phyloP scores from a whole-genome alignment of 2,113 vertebrate genomes.

The Grus americana region DNA sequence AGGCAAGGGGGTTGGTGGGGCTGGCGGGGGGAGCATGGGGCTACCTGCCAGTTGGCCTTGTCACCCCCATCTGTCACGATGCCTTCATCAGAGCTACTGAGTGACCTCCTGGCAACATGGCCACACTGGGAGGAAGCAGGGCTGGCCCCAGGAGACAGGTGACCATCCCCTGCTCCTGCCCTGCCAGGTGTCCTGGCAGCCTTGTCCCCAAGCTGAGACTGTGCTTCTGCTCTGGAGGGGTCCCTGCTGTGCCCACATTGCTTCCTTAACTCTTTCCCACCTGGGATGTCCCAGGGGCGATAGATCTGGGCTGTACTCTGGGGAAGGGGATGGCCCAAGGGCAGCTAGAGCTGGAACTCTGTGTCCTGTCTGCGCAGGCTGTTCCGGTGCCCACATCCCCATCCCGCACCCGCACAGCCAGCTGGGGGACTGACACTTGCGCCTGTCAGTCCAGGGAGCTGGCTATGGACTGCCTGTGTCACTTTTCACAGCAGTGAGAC shows the following conservation, averaged over 20 bases:
- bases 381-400: rapidly evolving
- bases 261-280: background rate
- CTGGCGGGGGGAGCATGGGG: background rate
- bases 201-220: background rate
- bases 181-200: background rate
- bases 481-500: background rate
- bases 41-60: background rate
- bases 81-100: constrained; percentile 3
- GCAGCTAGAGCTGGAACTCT: background rate
- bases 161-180: rapidly evolving
- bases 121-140: background rate
- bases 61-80: background rate
- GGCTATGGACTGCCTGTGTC: background rate
- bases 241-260: background rate
- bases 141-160: background rate
- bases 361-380: background rate
- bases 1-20: background rate
- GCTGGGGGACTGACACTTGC: background rate
- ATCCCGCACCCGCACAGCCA: background rate
- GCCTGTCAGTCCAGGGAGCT: constrained; percentile 1
- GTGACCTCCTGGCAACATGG: background rate
- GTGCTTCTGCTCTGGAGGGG: background rate
- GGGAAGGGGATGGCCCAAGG: background rate
- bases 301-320: background rate
- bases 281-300: background rate